Evolutionary conservation across 2,113 vertebrate genomes (phyloP), one percentile per base, ranked within the genome.

Genomic region (Aythya baeri): DNA sequence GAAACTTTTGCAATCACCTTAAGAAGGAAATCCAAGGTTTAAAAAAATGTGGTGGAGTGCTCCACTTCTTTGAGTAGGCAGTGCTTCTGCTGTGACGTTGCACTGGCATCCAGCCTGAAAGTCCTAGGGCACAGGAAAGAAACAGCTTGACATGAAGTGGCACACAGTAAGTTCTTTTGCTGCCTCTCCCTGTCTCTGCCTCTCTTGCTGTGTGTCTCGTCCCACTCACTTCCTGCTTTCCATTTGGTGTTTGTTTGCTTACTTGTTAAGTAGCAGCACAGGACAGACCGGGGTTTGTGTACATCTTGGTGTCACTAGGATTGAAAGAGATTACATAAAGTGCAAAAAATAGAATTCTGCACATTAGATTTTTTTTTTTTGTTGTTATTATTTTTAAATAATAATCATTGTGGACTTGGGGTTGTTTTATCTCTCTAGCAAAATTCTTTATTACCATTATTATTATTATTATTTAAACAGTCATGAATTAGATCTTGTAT

Each of bases 81-180:
- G 94, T 1, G 11, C 90, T 61, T 34, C 22, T 34, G 87, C 86
- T 5, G 77, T 88, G 92, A 94, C 89, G 88, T 58, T 43, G 49
- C 0, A 0, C 92, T 97, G 97, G 92, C 96, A 81, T 50, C 67
- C 3, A 94, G 96, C 95, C 95, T 46, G 52, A 34, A 8, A 95
- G 44, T 81, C 74, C 32, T 23, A 2, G 63, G 86, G 57, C 77
- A 54, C 15, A 1, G 83, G 58, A 52, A 49, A 80, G 90, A 68
- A 93, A n/a, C 63, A 83, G 94, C 49, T 92, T 36, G 89, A 76
- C 62, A 59, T 25, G 25, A 81, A 46, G 29, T 86, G 80, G 57
- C 89, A 91, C 74, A 57, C 22, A 88, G 96, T 97, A 97, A 95
- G 97, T 95, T 82, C 74, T 83, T 66, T 88, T 36, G 73, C 55